Percentiles rank a stretch among this genome's conserved stretches.
These are phyloP conservation scores for Arenicola marina DNA, from an alignment of 2,888 invertebrate genomes.

Conservation along the genomic window DNA sequence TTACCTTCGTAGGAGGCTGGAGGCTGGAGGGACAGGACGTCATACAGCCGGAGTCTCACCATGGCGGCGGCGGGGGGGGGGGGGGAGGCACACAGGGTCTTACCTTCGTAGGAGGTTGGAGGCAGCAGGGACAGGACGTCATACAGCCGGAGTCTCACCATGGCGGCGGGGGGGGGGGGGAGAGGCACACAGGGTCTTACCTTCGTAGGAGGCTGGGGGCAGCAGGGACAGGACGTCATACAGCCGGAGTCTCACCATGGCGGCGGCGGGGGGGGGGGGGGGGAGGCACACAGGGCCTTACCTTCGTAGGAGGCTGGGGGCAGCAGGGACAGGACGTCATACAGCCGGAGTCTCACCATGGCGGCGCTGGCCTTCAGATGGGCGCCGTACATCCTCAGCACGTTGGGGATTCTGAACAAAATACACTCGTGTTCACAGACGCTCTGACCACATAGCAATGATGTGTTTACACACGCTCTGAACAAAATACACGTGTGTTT, in stretches of 20 bases:
- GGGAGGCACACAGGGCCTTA: no score
- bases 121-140: slow-evolving; percentile 81
- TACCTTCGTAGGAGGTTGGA: slow-evolving; percentile 79
- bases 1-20: slow-evolving; percentile 81
- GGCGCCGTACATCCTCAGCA: slow-evolving; percentile 59
- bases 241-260: slow-evolving; percentile 87
- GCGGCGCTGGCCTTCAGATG: slow-evolving; percentile 91
- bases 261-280: no score
- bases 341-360: slow-evolving; percentile 88
- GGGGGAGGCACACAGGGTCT: no score
- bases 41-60: slow-evolving; percentile 89
- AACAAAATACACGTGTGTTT: no score
- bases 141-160: slow-evolving; percentile 90
- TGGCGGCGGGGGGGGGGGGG: no score
- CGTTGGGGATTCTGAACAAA: slow-evolving; percentile 51
- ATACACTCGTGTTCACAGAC: no score
- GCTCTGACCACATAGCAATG: no score
- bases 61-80: no score
- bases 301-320: slow-evolving; percentile 82
- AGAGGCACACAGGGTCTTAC: no score
- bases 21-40: slow-evolving; percentile 78
- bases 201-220: slow-evolving; percentile 80
- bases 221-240: slow-evolving; percentile 84
- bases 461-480: no score
- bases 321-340: slow-evolving; percentile 80